A percentile compares a stretch with the other conserved stretches of the same genome.
phyloP scores from a whole-genome alignment of 2,888 invertebrate species.

The Anorthoa munda region DNA sequence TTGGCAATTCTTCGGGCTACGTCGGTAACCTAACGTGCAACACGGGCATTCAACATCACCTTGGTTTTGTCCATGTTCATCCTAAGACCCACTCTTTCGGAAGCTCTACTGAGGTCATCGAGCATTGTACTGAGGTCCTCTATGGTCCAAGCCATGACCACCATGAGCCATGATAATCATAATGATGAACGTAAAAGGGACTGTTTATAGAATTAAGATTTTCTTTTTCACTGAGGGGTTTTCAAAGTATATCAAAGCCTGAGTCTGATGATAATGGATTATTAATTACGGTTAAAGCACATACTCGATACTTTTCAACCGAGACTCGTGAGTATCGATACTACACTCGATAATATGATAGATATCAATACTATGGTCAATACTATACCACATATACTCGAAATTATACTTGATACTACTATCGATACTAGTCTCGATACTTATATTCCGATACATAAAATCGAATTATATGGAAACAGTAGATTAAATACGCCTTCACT shows the following conservation, averaged over 20 bases:
- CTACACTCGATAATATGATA: neutral
- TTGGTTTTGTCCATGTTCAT: no score
- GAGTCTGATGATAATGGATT: neutral
- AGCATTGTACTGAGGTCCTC: no score
- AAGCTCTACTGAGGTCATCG: no score
- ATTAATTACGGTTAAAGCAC: neutral
- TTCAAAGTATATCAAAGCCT: neutral
- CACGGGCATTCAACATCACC: no score
- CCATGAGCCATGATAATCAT: neutral
- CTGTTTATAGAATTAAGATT: neutral
- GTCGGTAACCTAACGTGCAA: no score
- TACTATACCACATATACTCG: no score
- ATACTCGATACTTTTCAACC: neutral
- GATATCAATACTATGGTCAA: no score
- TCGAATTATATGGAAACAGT: neutral
- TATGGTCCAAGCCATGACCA: no score
- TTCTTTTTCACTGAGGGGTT: neutral
- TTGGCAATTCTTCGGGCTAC: no score
- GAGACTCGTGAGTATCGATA: neutral
- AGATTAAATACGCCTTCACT: neutral
- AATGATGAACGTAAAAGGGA: neutral
- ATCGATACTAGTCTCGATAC: neutral
- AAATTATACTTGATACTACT: no score
- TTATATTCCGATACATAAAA: neutral
- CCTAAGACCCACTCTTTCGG: no score